Percentiles rank a stretch among this genome's conserved stretches.
phyloP scores from a whole-genome alignment of 2,888 invertebrate genomes.

The Chorisops tibialis region DNA sequence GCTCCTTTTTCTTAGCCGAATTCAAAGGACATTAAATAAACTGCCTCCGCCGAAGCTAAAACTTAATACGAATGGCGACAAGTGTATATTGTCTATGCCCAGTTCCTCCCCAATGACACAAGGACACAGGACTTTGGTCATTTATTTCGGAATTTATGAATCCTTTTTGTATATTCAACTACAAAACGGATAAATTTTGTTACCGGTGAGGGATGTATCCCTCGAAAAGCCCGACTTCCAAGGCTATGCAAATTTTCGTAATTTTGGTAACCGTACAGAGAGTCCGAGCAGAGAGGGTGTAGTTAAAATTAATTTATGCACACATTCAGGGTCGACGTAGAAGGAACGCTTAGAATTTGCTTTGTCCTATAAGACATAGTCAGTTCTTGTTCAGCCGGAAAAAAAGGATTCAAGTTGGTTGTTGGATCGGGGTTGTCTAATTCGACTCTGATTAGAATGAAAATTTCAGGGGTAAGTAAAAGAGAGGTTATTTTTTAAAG shows the following conservation, averaged over 20 bases:
- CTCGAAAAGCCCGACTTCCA: conserved; percentile 28
- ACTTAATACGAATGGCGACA: too few species aligned
- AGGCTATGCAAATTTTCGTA: conserved; percentile 22
- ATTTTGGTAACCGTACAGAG: neutral
- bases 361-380: conserved; percentile 17
- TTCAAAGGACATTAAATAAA: neutral
- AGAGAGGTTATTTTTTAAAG: too few species aligned
- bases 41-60: neutral
- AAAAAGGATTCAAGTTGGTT: conserved; percentile 12
- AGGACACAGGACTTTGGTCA: conserved; percentile 35
- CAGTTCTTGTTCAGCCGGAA: conserved; percentile 13
- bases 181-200: conserved; percentile 13
- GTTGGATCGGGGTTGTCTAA: neutral
- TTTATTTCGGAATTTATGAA: conserved; percentile 52
- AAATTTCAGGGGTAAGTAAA: too few species aligned
- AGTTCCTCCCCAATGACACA: conserved; percentile 8
- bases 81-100: too few species aligned
- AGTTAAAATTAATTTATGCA: conserved; percentile 33
- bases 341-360: neutral
- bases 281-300: conserved; percentile 11
- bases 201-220: conserved; percentile 12
- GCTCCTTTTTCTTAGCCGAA: conserved; percentile 7
- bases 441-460: conserved; percentile 17
- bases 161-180: conserved; percentile 39
- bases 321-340: conserved; percentile 10